phyloP scores from a whole-genome alignment of 2,113 vertebrate genomes.

The Colinus virginianus region DNA sequence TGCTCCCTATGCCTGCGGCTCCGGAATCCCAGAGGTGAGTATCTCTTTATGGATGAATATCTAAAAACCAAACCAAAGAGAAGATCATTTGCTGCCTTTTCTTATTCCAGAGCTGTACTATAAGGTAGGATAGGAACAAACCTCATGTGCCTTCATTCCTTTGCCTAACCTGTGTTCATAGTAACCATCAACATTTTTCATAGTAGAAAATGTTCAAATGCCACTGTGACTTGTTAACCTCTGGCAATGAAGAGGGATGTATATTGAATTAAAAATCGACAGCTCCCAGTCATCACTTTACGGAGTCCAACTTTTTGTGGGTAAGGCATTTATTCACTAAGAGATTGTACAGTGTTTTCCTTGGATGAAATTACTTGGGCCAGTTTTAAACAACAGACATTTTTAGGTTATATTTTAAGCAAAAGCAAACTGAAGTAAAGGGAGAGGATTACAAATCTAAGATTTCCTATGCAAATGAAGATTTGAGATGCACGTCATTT shows the following conservation, averaged over 20 bases:
- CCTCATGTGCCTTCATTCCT: neutral
- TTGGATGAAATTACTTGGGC: neutral
- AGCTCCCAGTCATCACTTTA: neutral
- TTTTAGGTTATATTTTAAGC: constrained; percentile 7
- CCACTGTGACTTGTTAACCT: neutral
- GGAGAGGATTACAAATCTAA: neutral
- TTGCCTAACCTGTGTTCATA: neutral
- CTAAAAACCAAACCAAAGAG: neutral
- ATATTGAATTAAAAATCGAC: neutral
- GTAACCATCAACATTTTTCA: neutral
- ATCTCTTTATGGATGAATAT: neutral
- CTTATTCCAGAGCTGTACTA: neutral
- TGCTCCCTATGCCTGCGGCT: constrained; percentile 97
- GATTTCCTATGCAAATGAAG: neutral
- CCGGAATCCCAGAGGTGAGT: constrained; percentile 97
- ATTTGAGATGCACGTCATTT: neutral
- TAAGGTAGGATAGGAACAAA: neutral
- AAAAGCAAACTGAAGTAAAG: neutral
- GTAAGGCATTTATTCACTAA: neutral
- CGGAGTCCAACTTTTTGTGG: neutral
- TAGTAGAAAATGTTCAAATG: neutral
- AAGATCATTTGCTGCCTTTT: neutral
- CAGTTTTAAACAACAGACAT: neutral
- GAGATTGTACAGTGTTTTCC: neutral
- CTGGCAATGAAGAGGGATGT: neutral